Base-by-base conservation (phyloP, 2,888 invertebrate species). In the Pterobdella sp. region DNA sequence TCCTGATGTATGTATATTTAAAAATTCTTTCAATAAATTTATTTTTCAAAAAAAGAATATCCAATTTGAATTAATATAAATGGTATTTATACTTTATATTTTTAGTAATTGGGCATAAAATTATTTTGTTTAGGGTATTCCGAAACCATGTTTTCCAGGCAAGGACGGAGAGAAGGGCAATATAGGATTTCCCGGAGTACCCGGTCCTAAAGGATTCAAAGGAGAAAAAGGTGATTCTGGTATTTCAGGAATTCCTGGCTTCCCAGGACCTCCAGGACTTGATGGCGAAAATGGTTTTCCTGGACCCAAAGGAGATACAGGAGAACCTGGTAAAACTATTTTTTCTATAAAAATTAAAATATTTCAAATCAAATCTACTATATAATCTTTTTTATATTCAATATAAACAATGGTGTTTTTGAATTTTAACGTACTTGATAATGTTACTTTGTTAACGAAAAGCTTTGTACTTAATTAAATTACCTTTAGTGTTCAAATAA, bases 171-270 rank as follows among this genome's bases (percentile, higher is more conserved):
- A 71, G 76, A 56, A 36, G 37, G 75, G 75, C 10, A 78, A 81
- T 1, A 81, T 84, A 77, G 90, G 90, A 75, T 79, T 80, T n/a
- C 31, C 29, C 26, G 75, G 71, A n/a, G 32, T 56, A 37, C n/a
- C 35, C 1, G 75, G 76, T 18, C 14, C 34, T 2, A 35, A 72
- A 29, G 77, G 77, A 31, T 37, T 69, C 49, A 78, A 78, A 70
- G 80, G 80, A n/a, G 86, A 73, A 26, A 4, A 26, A 56, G 60
- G 60, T 26, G n/a, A n/a, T 26, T 26, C 60, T 56, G 60, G 60
- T 22, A 4, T 56, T 7, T 3, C 34, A 26, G 73, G 68, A 68
- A 29, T 37, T 68, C 34, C 42, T 4, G 63, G 63, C 3, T 64
- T 64, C 26, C 34, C 68, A 32, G 73, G 67, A n/a, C 52, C 60